phyloP scores from a whole-genome alignment of 2,888 invertebrate genomes.

The Meiosimyza platycephala region DNA sequence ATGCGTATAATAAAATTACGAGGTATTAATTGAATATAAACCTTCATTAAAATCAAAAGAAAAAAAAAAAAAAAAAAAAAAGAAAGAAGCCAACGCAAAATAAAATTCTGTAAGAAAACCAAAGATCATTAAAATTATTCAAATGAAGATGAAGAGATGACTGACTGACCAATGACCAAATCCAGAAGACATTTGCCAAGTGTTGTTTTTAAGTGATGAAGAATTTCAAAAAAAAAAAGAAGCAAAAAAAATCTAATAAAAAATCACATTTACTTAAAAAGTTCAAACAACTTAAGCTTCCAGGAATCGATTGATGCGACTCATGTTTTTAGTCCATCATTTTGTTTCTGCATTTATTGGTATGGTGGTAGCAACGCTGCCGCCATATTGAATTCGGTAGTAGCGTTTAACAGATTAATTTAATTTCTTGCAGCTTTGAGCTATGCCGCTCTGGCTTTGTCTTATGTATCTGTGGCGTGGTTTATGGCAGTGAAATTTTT shows the following conservation, averaged over 20 bases:
- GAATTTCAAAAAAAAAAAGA: constrained; percentile 30
- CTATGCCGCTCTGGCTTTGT: constrained; percentile 31
- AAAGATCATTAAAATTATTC: constrained; percentile 62
- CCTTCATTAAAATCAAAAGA: constrained; percentile 44
- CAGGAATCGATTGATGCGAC: constrained; percentile 13
- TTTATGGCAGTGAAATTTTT: constrained; percentile 8
- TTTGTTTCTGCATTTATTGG: no score
- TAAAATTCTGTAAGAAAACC: constrained; percentile 45
- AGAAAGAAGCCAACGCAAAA: constrained; percentile 32
- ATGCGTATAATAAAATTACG: constrained; percentile 50
- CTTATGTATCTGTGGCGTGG: neutral
- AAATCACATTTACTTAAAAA: neutral
- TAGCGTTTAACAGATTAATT: constrained; percentile 64
- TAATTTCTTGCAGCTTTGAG: constrained; percentile 48
- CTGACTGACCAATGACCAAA: no score
- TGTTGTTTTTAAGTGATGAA: constrained; percentile 37
- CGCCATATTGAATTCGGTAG: neutral
- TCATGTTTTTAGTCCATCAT: neutral
- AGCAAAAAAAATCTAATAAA: no score
- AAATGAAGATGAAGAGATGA: constrained; percentile 37
- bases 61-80: no score
- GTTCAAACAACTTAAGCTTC: constrained; percentile 30
- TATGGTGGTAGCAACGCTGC: neutral
- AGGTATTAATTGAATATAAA: constrained; percentile 62
- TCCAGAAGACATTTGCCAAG: neutral